A percentile compares a stretch with the other conserved stretches of the same genome.
Conservation (phyloP, 2,888 invertebrate species). For the Agriopis marginaria region DNA sequence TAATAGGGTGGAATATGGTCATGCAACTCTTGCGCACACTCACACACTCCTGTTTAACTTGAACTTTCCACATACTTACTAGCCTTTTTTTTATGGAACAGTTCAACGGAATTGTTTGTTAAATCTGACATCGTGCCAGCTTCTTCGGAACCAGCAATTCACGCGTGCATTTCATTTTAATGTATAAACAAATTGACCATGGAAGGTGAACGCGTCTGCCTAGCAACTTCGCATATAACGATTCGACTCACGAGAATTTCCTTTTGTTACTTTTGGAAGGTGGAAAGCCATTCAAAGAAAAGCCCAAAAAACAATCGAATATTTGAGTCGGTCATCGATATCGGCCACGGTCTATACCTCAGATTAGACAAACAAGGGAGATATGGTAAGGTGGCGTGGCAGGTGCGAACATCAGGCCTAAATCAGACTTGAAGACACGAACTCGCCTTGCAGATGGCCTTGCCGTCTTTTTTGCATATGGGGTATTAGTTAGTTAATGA, state of each 20-base stretch:
- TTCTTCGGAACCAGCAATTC: slow-evolving; percentile 7
- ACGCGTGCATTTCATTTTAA: slow-evolving; percentile 18
- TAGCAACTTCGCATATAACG: slow-evolving; percentile 11
- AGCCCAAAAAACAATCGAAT: slow-evolving; percentile 31
- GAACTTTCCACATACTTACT: background rate
- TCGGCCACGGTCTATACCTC: background rate
- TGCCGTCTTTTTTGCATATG: no score
- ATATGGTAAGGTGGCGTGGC: no score
- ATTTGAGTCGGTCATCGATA: slow-evolving; percentile 21
- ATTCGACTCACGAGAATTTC: slow-evolving; percentile 17
- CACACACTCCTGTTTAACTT: background rate
- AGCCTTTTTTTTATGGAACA: background rate
- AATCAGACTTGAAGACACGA: no score
- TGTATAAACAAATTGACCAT: slow-evolving; percentile 21
- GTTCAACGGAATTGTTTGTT: background rate
- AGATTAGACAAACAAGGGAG: no score
- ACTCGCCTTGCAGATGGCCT: no score
- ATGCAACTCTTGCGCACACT: no score
- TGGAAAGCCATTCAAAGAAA: slow-evolving; percentile 17
- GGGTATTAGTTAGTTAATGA: no score
- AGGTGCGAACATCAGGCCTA: no score
- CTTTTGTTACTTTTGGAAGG: slow-evolving; percentile 15
- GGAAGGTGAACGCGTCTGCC: slow-evolving; percentile 5
- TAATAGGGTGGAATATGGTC: no score
- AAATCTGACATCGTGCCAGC: background rate